Percentiles rank a stretch among this genome's conserved stretches.
These are phyloP conservation scores for Entelurus aequoreus DNA, from an alignment of 2,113 vertebrate species.

Conservation along the genomic window DNA sequence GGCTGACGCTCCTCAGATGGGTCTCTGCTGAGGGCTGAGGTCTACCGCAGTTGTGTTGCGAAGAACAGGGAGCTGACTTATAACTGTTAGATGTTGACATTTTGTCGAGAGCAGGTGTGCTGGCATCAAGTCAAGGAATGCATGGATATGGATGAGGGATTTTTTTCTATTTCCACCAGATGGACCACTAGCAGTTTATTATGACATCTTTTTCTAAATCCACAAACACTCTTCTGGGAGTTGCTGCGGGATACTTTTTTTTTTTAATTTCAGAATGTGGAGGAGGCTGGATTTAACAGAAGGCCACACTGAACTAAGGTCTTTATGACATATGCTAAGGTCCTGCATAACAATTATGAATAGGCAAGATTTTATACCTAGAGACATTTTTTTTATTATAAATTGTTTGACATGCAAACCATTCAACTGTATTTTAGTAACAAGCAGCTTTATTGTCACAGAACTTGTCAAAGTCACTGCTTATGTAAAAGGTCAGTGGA, in stretches of 20 bases:
- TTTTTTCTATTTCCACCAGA: neutral
- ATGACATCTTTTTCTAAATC: neutral
- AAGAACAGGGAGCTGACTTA: conserved; percentile 17
- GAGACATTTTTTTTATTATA: too few relatives aligned
- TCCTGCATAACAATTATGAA: too few relatives aligned
- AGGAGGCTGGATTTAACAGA: too few relatives aligned
- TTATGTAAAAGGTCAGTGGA: too few relatives aligned
- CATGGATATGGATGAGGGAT: conserved; percentile 1
- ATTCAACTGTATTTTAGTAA: too few relatives aligned
- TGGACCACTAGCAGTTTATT: neutral
- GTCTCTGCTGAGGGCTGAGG: conserved; percentile 7
- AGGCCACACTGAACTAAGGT: too few relatives aligned
- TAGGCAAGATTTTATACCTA: too few relatives aligned
- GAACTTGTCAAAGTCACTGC: too few relatives aligned
- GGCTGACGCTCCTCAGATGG: conserved; percentile 5
- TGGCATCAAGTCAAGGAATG: conserved; percentile 14
- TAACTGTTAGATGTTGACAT: conserved; percentile 48
- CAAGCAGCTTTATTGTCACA: too few relatives aligned
- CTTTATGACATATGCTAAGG: too few relatives aligned
- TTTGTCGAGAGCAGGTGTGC: conserved; percentile 47
- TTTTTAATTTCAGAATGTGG: neutral
- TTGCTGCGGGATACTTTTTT: too few relatives aligned
- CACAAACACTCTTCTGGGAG: neutral
- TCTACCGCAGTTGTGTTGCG: conserved; percentile 18
- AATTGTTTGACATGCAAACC: too few relatives aligned